These are phyloP conservation scores for Camponotus pennsylvanicus DNA, from an alignment of 1,140 invertebrate genomes.

Conservation along the genomic window DNA sequence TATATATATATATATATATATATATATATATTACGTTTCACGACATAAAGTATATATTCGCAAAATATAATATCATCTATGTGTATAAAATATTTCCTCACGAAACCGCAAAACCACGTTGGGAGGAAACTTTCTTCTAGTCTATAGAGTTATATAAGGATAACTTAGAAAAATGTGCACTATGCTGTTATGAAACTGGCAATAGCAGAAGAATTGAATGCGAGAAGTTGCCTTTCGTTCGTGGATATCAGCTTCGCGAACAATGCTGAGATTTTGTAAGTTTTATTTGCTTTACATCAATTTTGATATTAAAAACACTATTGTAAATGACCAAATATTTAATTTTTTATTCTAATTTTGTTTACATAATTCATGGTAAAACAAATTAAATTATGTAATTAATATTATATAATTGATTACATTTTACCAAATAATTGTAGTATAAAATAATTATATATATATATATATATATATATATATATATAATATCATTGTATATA, in stretches of 20 bases:
- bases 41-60: background rate
- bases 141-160: conserved; percentile 22
- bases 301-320: background rate
- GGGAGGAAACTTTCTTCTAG: conserved; percentile 13
- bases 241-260: conserved; percentile 43
- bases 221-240: conserved; percentile 40
- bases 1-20: no score
- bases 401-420: background rate
- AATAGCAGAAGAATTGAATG: conserved; percentile 24
- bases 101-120: conserved; percentile 16
- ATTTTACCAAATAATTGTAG: background rate
- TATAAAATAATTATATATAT: no score
- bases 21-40: no score
- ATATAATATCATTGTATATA: no score
- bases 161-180: conserved; percentile 14
- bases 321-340: background rate
- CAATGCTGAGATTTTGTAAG: background rate
- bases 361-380: background rate
- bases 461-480: no score
- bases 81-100: conserved; percentile 23
- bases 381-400: background rate
- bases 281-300: conserved; percentile 18
- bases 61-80: background rate
- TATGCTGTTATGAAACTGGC: conserved; percentile 30
- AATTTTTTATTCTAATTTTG: conserved; percentile 16